phyloP scores from a whole-genome alignment of 2,888 invertebrate species.

The Antheraea assamensis region DNA sequence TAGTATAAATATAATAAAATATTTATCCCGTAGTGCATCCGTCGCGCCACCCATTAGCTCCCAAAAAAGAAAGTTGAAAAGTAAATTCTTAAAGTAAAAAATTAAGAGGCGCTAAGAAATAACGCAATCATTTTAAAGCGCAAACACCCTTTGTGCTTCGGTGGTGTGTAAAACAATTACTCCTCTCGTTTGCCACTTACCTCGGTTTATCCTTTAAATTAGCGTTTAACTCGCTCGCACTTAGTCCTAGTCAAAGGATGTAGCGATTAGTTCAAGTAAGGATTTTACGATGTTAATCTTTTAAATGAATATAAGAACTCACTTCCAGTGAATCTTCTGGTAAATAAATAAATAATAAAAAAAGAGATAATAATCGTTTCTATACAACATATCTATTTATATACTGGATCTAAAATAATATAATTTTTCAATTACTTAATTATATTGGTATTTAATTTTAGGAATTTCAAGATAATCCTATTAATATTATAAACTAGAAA shows the following conservation, averaged over 20 bases:
- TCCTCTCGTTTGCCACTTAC: slow-evolving; percentile 61
- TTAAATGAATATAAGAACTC: no score
- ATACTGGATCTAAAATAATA: no score
- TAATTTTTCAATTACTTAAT: no score
- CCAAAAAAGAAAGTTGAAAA: slow-evolving; percentile 10
- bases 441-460: no score
- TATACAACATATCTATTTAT: no score
- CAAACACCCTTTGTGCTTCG: slow-evolving; percentile 45
- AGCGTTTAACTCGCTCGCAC: slow-evolving; percentile 45
- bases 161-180: slow-evolving; percentile 64
- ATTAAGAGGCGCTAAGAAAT: slow-evolving; percentile 41
- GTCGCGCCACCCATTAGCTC: slow-evolving; percentile 9
- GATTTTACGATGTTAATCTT: no score
- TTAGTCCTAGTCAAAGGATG: slow-evolving; percentile 31
- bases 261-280: slow-evolving; percentile 14
- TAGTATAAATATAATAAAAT: neutral
- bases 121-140: slow-evolving; percentile 46
- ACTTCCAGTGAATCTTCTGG: no score
- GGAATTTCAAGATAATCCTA: no score
- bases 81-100: slow-evolving; percentile 26
- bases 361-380: no score
- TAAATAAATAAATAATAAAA: no score
- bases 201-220: slow-evolving; percentile 55
- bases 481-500: no score
- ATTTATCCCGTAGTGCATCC: neutral